phyloP scores from a whole-genome alignment of 1,140 invertebrate species.

The Archivesica marissinica region DNA sequence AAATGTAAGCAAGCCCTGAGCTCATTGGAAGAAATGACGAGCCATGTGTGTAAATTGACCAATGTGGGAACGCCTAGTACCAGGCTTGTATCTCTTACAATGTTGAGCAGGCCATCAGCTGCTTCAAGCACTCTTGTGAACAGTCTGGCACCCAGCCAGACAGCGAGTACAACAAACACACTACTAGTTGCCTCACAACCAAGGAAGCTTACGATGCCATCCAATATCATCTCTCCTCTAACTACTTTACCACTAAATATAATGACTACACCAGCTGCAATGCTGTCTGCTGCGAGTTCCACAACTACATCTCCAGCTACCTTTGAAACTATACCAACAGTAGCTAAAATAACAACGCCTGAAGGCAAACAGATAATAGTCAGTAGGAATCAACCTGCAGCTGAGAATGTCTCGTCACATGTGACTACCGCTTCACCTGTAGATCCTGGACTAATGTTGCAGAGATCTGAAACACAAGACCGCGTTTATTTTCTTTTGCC shows the following conservation, averaged over 20 bases:
- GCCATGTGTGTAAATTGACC: not conserved
- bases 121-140: not conserved
- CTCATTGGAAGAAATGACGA: slow-evolving; percentile 5
- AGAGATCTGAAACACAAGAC: not conserved
- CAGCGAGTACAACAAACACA: not conserved
- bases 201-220: too few species aligned
- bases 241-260: too few species aligned
- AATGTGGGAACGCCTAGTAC: not conserved
- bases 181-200: too few species aligned
- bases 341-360: too few species aligned
- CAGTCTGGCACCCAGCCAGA: not conserved
- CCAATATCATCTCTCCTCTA: too few species aligned
- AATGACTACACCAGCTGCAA: not conserved
- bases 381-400: too few species aligned
- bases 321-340: too few species aligned
- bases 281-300: not conserved
- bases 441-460: too few species aligned
- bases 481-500: not conserved
- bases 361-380: too few species aligned
- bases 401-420: too few species aligned
- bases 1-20: slow-evolving; percentile 5
- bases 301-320: too few species aligned
- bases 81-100: not conserved
- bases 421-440: too few species aligned
- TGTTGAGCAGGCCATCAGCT: not conserved